phyloP scores from a whole-genome alignment of 2,797 vertebrate species.

The Pseudochaenichthys georgianus region DNA sequence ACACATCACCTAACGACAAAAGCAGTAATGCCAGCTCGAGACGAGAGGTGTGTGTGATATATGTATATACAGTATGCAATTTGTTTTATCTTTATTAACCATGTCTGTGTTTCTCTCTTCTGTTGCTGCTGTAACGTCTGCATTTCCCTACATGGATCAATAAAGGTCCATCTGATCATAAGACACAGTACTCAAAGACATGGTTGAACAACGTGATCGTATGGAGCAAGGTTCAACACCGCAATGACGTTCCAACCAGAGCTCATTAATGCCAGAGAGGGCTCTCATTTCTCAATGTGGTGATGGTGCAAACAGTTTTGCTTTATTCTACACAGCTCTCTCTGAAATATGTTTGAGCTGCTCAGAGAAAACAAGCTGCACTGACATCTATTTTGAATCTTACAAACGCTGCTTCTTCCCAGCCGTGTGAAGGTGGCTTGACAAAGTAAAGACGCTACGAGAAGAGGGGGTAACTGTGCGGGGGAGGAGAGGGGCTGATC shows the following conservation, averaged over 20 bases:
- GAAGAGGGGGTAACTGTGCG: constrained; percentile 15
- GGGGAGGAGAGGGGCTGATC: constrained; percentile 34
- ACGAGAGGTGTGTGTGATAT: constrained; percentile 4
- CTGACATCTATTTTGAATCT: constrained; percentile 40
- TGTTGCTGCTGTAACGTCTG: no score
- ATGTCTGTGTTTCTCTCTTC: no score
- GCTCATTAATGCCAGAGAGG: constrained; percentile 51
- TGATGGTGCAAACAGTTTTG: background rate
- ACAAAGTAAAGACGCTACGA: constrained; percentile 30
- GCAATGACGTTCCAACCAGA: constrained; percentile 27
- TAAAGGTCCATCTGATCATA: no score
- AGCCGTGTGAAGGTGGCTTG: constrained; percentile 24
- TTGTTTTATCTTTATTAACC: no score
- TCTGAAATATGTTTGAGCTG: constrained; percentile 52
- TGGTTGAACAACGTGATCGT: background rate
- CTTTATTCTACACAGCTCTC: constrained; percentile 32
- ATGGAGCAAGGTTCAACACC: constrained; percentile 15
- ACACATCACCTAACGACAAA: constrained; percentile 7
- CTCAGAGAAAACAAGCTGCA: constrained; percentile 16
- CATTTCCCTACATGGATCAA: no score
- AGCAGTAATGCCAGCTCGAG: constrained; percentile 25
- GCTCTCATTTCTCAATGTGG: constrained; percentile 25
- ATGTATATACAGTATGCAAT: no score
- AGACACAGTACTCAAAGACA: constrained; percentile 13
- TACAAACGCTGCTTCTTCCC: constrained; percentile 45